phyloP scores from a whole-genome alignment of 2,113 vertebrate species.

The Sturnus vulgaris region DNA sequence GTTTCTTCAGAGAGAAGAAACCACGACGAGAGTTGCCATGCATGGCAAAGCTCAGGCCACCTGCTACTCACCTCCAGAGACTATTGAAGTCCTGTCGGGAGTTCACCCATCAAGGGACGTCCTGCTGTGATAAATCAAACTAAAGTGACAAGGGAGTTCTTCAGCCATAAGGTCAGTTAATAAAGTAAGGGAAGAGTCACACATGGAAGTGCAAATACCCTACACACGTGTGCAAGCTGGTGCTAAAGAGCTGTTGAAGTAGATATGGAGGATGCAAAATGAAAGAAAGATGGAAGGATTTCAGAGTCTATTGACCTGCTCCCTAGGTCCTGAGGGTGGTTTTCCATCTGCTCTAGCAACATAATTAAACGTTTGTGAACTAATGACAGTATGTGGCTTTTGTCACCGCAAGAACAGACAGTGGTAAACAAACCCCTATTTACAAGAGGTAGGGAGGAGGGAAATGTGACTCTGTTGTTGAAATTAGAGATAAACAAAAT shows the following conservation, averaged over 20 bases:
- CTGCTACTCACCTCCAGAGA: conserved; percentile 14
- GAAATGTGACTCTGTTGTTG: conserved; percentile 48
- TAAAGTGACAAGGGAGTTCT: conserved; percentile 3
- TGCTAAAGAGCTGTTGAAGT: conserved; percentile 37
- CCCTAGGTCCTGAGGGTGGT: neutral
- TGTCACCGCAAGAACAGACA: conserved; percentile 57
- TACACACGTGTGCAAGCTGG: conserved; percentile 14
- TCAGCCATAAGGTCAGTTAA: conserved; percentile 39
- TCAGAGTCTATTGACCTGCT: neutral
- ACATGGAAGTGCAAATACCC: neutral
- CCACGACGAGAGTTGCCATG: neutral
- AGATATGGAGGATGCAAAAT: neutral
- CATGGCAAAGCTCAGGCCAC: conserved; percentile 48
- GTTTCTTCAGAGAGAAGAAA: conserved; percentile 46
- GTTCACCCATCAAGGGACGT: neutral
- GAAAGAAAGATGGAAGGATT: conserved; percentile 12
- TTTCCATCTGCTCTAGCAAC: conserved; percentile 39
- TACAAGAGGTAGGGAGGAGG: conserved; percentile 35
- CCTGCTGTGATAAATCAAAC: conserved; percentile 62
- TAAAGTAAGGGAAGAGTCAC: conserved; percentile 17
- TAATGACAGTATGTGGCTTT: conserved; percentile 60
- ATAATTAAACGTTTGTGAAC: conserved; percentile 47
- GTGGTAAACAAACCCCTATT: conserved; percentile 52
- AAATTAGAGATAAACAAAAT: conserved; percentile 64
- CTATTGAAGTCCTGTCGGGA: neutral